phyloP scores from a whole-genome alignment of 2,888 invertebrate species.

The Synanthedon andrenaeformis region DNA sequence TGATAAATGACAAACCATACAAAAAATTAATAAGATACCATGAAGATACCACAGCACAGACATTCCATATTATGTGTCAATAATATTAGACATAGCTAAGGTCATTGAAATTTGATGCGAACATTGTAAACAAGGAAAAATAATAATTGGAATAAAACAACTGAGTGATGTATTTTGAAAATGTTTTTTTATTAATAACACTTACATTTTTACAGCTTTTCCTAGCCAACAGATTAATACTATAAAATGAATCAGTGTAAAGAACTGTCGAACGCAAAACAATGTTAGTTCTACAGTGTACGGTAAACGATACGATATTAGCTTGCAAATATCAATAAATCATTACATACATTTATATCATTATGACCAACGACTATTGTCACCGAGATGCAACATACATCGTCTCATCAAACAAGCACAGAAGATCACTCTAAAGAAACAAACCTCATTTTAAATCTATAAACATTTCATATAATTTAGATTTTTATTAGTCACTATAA shows the following conservation, averaged over 20 bases:
- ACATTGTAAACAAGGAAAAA: too few relatives aligned
- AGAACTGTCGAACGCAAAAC: constrained; percentile 67
- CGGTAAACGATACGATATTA: constrained; percentile 40
- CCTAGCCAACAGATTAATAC: constrained; percentile 71
- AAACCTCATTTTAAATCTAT: constrained; percentile 65
- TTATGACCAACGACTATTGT: constrained; percentile 49
- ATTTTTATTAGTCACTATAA: constrained; percentile 68
- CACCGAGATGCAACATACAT: constrained; percentile 49
- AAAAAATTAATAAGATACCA: too few relatives aligned
- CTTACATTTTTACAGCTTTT: constrained; percentile 71
- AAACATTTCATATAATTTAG: constrained; percentile 71
- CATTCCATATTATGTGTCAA: too few relatives aligned
- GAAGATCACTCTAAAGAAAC: constrained; percentile 64
- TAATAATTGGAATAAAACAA: constrained; percentile 29
- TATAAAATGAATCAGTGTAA: constrained; percentile 68
- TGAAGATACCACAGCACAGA: too few relatives aligned
- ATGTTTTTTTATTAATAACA: constrained; percentile 71
- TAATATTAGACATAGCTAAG: too few relatives aligned
- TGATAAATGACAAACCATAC: too few relatives aligned
- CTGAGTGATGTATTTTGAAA: constrained; percentile 63
- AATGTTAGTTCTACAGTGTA: constrained; percentile 67
- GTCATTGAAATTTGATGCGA: too few relatives aligned
- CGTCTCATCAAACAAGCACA: constrained; percentile 58
- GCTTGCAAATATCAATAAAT: constrained; percentile 51
- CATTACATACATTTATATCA: constrained; percentile 40